Percentiles rank a stretch among this genome's conserved stretches.
phyloP scores from a whole-genome alignment of 2,797 vertebrate genomes.

The Thalassophryne amazonica region DNA sequence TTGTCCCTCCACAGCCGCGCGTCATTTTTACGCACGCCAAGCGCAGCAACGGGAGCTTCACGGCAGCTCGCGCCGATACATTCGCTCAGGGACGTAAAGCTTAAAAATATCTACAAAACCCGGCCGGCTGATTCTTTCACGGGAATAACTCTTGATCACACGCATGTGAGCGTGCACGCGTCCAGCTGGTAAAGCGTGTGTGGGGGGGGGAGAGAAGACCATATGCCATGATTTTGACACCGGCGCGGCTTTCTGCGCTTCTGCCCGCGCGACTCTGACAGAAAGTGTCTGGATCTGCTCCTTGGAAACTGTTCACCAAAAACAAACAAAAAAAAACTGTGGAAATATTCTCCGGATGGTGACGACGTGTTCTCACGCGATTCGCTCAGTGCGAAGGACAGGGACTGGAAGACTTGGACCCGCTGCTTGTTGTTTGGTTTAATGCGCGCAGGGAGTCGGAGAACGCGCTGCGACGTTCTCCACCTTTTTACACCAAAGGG shows the following conservation, averaged over 20 bases:
- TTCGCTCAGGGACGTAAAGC: constrained; percentile 74
- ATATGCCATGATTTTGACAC: constrained; percentile 47
- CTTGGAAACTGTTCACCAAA: constrained; percentile 9
- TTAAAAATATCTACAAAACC: constrained; percentile 33
- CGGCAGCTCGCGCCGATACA: constrained; percentile 47
- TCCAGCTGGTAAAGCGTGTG: too few relatives aligned
- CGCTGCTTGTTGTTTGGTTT: constrained; percentile 28
- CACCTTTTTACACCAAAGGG: constrained; percentile 10
- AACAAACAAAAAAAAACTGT: constrained; percentile 11
- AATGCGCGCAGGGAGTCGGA: constrained; percentile 39
- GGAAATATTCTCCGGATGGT: constrained; percentile 58
- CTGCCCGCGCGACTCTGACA: constrained; percentile 41
- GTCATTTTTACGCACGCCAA: constrained; percentile 76
- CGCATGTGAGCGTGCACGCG: constrained; percentile 40
- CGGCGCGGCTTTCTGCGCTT: constrained; percentile 33
- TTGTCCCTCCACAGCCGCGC: constrained; percentile 50
- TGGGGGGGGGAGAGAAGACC: too few relatives aligned
- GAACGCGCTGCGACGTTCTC: constrained; percentile 15
- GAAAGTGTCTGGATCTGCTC: constrained; percentile 46
- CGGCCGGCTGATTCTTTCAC: constrained; percentile 37
- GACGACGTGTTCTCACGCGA: constrained; percentile 36
- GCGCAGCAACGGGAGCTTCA: constrained; percentile 58
- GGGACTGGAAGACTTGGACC: constrained; percentile 40
- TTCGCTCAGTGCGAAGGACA: constrained; percentile 27
- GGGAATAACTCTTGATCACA: constrained; percentile 55